Base-by-base conservation (phyloP, 1,140 invertebrate species). In the Muscidifurax raptorellus region DNA sequence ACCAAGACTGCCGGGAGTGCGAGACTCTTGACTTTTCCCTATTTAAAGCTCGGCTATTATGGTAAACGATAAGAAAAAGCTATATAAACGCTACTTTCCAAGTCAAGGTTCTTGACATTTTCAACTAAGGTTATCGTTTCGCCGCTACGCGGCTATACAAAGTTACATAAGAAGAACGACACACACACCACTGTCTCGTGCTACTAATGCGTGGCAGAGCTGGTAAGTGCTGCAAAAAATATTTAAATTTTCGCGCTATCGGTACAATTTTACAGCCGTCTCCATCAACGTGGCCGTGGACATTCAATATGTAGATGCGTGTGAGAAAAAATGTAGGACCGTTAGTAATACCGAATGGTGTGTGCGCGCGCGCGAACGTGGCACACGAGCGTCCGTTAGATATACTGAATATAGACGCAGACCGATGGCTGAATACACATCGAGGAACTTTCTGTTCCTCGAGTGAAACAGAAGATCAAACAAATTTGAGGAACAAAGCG, bases 21-120 rank as follows among this genome's bases (percentile, higher is more conserved):
- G 15, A n/a, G 15, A 44, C 7, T 27, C 36, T 5, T 25, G 30
- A 44, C 36, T 75, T 30, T 78, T 66, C 10, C 9, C 28, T 25
- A 30, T 78, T 78, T 36, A 78, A 36, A 66, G 18, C 44, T n/a
- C 30, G 12, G 22, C 2, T 78, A 66, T 36, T 64, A 64, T 36
- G 15, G 52, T 2, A 40, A 44, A 15, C 13, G 28, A 80, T 40
- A 69, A 69, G 67, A 69, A 79, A 67, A 67, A 36, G 25, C 52
- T 78, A 27, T n/a, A 59, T 25, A 40, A 80, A 80, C 67, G 4
- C 32, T 69, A 40, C 78, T 69, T 80, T 80, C 32, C 32, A 80
- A 44, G 52, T 40, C 64, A 69, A 44, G 32, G 32, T 44, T 80
- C 66, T 80, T 47, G 64, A 44, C 27, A 40, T 44, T 80, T 28